Percentiles rank a stretch among this genome's conserved stretches.
Evolutionary conservation across 1,140 invertebrate genomes (phyloP).

Genomic region (Mya arenaria): DNA sequence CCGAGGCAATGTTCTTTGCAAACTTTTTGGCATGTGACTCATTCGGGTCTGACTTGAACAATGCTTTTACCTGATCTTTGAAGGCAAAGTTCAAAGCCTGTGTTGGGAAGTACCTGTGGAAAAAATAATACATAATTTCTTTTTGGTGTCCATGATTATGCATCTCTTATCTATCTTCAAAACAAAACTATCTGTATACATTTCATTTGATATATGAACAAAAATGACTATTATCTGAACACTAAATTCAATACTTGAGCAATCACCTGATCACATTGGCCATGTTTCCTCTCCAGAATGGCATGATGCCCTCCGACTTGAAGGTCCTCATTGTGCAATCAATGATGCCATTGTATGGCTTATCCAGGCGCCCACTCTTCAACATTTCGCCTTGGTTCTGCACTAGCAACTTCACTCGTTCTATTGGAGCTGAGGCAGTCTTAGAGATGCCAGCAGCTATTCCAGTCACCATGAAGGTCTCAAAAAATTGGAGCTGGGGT

Average conservation of each 20-base stretch:
- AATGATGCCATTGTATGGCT: slow-evolving; percentile 75
- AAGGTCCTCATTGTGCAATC: slow-evolving; percentile 75
- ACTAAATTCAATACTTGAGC: too few species aligned
- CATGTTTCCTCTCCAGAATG: slow-evolving; percentile 81
- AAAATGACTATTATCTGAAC: too few species aligned
- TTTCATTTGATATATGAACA: too few species aligned
- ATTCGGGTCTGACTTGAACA: slow-evolving; percentile 71
- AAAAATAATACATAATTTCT: not conserved
- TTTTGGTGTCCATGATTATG: not conserved
- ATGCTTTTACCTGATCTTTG: slow-evolving; percentile 92
- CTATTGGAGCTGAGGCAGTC: slow-evolving; percentile 85
- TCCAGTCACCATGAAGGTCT: slow-evolving; percentile 75
- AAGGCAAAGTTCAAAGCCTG: slow-evolving; percentile 97
- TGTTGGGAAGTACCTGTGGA: slow-evolving; percentile 89
- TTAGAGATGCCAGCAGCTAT: slow-evolving; percentile 76
- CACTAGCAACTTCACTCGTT: slow-evolving; percentile 94
- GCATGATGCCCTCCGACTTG: slow-evolving; percentile 65
- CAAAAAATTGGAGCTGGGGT: slow-evolving; percentile 64
- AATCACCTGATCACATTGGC: slow-evolving; percentile 86
- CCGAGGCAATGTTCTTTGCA: slow-evolving; percentile 89
- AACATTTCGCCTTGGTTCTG: slow-evolving; percentile 82
- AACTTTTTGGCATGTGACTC: slow-evolving; percentile 69
- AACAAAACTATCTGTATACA: too few species aligned
- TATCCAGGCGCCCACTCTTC: slow-evolving; percentile 69
- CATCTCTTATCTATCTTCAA: not conserved